Percentiles rank a stretch among this genome's conserved stretches.
These are phyloP conservation scores for Xestia ashworthii DNA, from an alignment of 2,888 invertebrate genomes.

Conservation along the genomic window DNA sequence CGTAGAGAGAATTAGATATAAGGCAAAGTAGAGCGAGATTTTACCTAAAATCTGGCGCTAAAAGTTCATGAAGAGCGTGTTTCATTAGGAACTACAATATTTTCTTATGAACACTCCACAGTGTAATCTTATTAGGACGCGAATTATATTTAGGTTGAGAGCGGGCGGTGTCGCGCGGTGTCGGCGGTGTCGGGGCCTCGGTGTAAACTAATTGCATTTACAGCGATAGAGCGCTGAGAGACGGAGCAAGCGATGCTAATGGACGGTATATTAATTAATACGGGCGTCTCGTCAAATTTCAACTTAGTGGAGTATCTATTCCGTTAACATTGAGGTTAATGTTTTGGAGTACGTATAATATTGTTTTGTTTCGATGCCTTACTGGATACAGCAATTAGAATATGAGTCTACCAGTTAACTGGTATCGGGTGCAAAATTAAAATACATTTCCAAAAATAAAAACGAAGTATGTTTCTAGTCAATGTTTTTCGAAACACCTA, in stretches of 20 bases:
- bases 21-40: constrained; percentile 45
- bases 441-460: not conserved
- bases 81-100: constrained; percentile 79
- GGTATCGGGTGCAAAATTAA: too few species aligned
- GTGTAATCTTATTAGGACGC: constrained; percentile 84
- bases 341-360: constrained; percentile 41
- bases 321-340: constrained; percentile 71
- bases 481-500: not conserved
- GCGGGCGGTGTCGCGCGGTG: constrained; percentile 80
- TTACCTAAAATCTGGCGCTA: constrained; percentile 45
- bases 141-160: constrained; percentile 87
- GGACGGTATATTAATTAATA: constrained; percentile 89
- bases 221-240: constrained; percentile 83
- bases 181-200: constrained; percentile 81
- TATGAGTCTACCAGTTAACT: not conserved
- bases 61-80: constrained; percentile 71
- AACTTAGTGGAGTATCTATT: constrained; percentile 81
- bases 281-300: constrained; percentile 86
- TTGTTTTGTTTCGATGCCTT: constrained; percentile 29
- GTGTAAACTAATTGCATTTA: constrained; percentile 87
- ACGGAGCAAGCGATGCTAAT: constrained; percentile 88
- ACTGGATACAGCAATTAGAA: not conserved
- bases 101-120: constrained; percentile 85
- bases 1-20: constrained; percentile 52
- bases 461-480: not conserved